Conservation (phyloP, 2,797 vertebrate genomes). For the Microctenopoma steveboyesi region DNA sequence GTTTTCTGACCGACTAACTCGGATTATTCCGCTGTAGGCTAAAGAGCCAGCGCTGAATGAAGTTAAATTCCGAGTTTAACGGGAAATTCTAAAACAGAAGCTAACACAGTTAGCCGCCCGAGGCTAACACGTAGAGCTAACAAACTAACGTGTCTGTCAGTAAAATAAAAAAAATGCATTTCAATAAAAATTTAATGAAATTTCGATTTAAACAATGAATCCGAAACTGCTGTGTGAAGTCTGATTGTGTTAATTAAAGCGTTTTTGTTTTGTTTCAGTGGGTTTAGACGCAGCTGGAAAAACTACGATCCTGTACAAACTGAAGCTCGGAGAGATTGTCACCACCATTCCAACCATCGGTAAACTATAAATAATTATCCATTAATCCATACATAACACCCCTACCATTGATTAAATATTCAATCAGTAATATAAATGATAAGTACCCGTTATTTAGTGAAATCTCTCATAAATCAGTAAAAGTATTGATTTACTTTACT, state of each 20-base stretch:
- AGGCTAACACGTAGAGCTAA: slow-evolving; percentile 17
- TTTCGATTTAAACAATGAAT: neutral
- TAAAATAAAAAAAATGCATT: neutral
- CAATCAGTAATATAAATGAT: too few relatives aligned
- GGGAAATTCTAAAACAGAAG: neutral
- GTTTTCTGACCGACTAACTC: fast-evolving
- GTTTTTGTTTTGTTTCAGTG: slow-evolving; percentile 76
- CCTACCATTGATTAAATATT: too few relatives aligned
- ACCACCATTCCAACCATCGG: slow-evolving; percentile 97
- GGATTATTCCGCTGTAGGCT: fast-evolving
- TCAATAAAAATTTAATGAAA: neutral
- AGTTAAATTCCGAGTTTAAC: neutral
- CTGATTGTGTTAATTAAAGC: neutral
- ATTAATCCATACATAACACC: neutral
- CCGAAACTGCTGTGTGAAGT: neutral
- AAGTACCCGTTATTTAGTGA: too few relatives aligned
- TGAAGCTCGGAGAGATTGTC: slow-evolving; percentile 97
- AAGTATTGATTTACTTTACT: too few relatives aligned
- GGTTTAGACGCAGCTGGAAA: slow-evolving; percentile 98
- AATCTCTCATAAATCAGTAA: too few relatives aligned
- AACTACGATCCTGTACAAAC: slow-evolving; percentile 97
- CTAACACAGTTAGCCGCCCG: neutral
- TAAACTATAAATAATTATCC: slow-evolving; percentile 14
- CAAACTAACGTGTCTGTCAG: neutral
- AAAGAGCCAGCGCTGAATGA: fast-evolving